Conservation (phyloP, 2,113 vertebrate species). For the Alethe castanea region DNA sequence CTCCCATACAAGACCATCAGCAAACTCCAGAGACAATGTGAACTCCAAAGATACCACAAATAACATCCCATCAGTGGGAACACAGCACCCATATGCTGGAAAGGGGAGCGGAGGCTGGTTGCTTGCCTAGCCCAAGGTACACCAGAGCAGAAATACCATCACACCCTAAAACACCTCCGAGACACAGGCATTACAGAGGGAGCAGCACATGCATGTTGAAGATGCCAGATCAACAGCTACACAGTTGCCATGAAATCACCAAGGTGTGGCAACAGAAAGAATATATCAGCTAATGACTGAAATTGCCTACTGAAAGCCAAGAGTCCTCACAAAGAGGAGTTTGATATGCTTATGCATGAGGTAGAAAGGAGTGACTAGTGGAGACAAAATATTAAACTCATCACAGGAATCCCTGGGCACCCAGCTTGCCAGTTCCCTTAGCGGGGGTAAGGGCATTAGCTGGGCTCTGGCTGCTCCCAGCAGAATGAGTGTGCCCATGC, state of each 20-base stretch:
- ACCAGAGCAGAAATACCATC: not conserved
- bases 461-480: not conserved
- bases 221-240: not conserved
- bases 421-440: not conserved
- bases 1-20: not conserved
- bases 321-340: not conserved
- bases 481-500: rapidly evolving
- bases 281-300: not conserved
- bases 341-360: not conserved
- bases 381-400: not conserved
- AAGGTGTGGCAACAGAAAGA: not conserved
- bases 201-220: rapidly evolving
- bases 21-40: not conserved
- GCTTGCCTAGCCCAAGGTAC: not conserved
- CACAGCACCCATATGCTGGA: rapidly evolving
- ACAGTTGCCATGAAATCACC: not conserved
- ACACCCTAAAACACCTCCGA: not conserved
- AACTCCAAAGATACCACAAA: not conserved
- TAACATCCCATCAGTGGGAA: not conserved
- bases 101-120: not conserved
- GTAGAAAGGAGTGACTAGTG: not conserved
- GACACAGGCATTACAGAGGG: not conserved
- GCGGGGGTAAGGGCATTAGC: not conserved
- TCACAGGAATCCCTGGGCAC: not conserved
- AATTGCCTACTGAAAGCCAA: not conserved